phyloP scores from a whole-genome alignment of 2,888 invertebrate species.

The Mythimna impura region DNA sequence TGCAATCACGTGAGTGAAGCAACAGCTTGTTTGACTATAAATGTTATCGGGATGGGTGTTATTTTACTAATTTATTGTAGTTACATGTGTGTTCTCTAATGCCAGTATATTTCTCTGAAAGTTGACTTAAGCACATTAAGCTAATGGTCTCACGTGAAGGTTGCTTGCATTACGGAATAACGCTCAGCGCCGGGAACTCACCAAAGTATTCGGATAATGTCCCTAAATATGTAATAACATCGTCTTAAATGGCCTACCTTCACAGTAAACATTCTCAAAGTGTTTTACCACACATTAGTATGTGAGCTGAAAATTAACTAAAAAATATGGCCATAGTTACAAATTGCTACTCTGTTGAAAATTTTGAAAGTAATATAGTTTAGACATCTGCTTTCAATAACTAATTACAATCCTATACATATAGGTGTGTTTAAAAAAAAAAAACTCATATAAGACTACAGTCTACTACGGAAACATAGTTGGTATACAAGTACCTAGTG shows the following conservation, averaged over 20 bases:
- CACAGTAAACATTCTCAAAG: constrained; percentile 19
- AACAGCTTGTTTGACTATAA: constrained; percentile 4
- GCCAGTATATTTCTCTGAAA: constrained; percentile 2
- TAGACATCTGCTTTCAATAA: no score
- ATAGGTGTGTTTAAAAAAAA: no score
- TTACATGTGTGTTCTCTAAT: constrained; percentile 9
- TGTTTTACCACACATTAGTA: constrained; percentile 24
- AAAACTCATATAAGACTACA: no score
- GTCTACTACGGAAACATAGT: no score
- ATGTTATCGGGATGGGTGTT: constrained; percentile 3
- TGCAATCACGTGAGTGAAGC: no score
- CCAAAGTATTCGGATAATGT: constrained; percentile 28
- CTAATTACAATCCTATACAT: no score
- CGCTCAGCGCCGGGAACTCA: constrained; percentile 20
- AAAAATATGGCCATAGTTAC: neutral
- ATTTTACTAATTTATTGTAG: constrained; percentile 20
- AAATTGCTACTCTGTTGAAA: neutral
- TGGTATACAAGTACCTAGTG: no score
- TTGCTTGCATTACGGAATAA: constrained; percentile 37
- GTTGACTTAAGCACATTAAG: constrained; percentile 21
- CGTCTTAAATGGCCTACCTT: constrained; percentile 4
- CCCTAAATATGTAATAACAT: constrained; percentile 19
- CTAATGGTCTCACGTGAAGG: constrained; percentile 40
- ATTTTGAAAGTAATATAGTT: neutral
- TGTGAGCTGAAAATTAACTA: constrained; percentile 6